These are phyloP conservation scores for Fragum whitleyi DNA, from an alignment of 2,888 invertebrate genomes.

Conservation along the genomic window DNA sequence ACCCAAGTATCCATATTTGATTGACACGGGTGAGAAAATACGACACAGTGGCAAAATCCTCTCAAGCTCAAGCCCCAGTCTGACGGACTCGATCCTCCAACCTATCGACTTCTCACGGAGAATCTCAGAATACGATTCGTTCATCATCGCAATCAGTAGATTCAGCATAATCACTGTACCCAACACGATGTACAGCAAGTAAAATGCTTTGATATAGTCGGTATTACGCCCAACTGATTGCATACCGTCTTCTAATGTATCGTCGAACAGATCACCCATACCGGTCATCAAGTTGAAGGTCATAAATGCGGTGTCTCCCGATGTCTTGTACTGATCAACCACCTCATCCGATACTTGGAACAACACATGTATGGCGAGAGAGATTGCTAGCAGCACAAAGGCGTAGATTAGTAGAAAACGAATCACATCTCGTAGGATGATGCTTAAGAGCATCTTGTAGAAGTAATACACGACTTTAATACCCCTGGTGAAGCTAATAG, in stretches of 20 bases:
- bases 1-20: slow-evolving; percentile 17
- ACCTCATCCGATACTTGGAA: slow-evolving; percentile 71
- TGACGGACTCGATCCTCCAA: slow-evolving; percentile 80
- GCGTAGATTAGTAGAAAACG: slow-evolving; percentile 80
- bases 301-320: slow-evolving; percentile 75
- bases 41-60: slow-evolving; percentile 46
- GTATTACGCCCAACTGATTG: slow-evolving; percentile 57
- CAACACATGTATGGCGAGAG: slow-evolving; percentile 78
- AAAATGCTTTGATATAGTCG: slow-evolving; percentile 72
- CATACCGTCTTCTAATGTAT: slow-evolving; percentile 51
- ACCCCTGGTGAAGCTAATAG: slow-evolving; percentile 80
- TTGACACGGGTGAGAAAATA: slow-evolving; percentile 6
- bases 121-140: slow-evolving; percentile 76
- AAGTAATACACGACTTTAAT: slow-evolving; percentile 81
- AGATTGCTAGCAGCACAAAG: slow-evolving; percentile 80
- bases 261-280: slow-evolving; percentile 8
- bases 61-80: slow-evolving; percentile 77
- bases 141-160: slow-evolving; percentile 80
- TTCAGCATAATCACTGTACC: slow-evolving; percentile 78
- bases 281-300: slow-evolving; percentile 83
- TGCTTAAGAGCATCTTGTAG: slow-evolving; percentile 80
- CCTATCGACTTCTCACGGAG: slow-evolving; percentile 70
- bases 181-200: slow-evolving; percentile 78
- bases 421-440: slow-evolving; percentile 78
- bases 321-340: slow-evolving; percentile 61